These are phyloP conservation scores for Meloidogyne chitwoodi DNA, from an alignment of 1,140 invertebrate species.

Conservation along the genomic window DNA sequence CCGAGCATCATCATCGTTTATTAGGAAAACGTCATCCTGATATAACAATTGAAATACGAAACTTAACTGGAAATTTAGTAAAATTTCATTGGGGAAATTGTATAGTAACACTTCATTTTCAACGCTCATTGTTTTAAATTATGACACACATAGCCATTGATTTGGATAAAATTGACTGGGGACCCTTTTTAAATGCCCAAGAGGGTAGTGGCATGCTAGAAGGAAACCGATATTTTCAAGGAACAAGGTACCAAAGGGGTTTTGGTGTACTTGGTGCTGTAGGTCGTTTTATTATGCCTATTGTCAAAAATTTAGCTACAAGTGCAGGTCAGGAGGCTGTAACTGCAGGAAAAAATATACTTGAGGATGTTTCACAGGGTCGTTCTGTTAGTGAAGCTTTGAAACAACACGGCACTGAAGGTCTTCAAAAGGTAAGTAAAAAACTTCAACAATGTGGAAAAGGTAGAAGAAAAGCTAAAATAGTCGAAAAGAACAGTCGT, in stretches of 20 bases:
- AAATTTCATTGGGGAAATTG: constrained; percentile 1
- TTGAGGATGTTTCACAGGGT: not conserved
- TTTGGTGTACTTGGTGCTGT: not conserved
- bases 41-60: constrained; percentile 15
- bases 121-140: constrained; percentile 8
- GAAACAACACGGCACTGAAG: no score
- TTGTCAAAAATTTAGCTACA: not conserved
- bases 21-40: not conserved
- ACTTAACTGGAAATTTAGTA: not conserved
- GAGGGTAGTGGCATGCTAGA: not conserved
- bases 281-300: constrained; percentile 1
- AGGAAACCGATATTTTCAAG: not conserved
- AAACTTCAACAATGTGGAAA: no score
- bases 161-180: constrained; percentile 1
- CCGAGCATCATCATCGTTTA: no score
- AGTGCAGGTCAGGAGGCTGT: not conserved
- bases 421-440: no score
- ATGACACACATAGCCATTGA: not conserved
- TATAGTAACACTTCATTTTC: constrained; percentile 5
- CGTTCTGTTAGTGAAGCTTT: no score
- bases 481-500: not conserved
- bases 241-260: not conserved
- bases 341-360: not conserved
- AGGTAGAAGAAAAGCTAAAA: not conserved
- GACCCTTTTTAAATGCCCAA: not conserved